phyloP scores from a whole-genome alignment of 2,888 invertebrate genomes.

The Acheta domesticus region DNA sequence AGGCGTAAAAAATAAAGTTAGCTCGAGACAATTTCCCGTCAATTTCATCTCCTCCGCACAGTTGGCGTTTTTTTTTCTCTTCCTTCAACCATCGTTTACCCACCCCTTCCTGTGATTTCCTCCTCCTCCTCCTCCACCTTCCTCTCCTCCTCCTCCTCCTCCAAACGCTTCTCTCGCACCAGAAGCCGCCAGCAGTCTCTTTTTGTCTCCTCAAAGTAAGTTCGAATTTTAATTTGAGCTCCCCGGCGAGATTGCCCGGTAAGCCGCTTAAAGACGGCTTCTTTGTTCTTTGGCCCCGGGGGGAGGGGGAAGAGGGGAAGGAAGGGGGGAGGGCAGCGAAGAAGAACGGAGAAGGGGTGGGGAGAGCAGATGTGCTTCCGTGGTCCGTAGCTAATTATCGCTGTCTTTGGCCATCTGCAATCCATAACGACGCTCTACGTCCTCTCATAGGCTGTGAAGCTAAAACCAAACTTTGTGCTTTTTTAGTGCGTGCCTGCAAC shows the following conservation, averaged over 20 bases:
- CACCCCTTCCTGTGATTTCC: not conserved
- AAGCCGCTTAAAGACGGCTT: not conserved
- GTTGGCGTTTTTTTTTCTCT: not conserved
- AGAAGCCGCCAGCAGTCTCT: not conserved
- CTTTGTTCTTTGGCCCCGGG: not conserved
- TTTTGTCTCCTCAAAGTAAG: not conserved
- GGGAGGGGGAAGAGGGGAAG: not conserved
- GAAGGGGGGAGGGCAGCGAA: too few species aligned
- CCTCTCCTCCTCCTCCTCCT: not conserved
- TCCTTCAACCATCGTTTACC: not conserved
- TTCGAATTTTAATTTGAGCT: conserved; percentile 4
- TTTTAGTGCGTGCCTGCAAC: too few species aligned
- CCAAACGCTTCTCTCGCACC: not conserved
- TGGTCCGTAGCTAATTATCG: too few species aligned
- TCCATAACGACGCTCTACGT: too few species aligned
- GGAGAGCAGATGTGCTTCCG: too few species aligned
- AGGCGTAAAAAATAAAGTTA: not conserved
- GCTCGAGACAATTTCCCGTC: not conserved
- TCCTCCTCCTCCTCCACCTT: not conserved
- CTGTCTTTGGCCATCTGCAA: too few species aligned
- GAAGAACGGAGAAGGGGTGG: too few species aligned
- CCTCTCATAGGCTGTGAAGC: too few species aligned
- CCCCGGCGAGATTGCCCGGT: not conserved
- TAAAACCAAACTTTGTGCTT: too few species aligned
- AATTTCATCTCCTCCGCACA: not conserved